Evolutionary conservation across 30 jellyfish, hydroid and myxozoan species (phyloP).

Genomic region (Morbakka virulenta): DNA sequence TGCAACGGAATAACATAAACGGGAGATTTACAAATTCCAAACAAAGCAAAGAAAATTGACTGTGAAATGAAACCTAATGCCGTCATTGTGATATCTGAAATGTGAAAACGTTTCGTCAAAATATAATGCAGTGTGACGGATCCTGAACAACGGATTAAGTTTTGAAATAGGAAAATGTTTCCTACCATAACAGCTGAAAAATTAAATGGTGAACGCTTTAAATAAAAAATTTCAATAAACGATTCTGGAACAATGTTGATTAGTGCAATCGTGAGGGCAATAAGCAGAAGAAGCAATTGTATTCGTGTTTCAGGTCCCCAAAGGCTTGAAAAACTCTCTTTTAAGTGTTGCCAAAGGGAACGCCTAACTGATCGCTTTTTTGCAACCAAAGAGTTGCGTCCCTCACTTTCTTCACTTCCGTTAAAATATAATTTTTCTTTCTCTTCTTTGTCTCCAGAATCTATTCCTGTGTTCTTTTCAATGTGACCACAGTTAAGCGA

Average conservation of each 20-base stretch:
- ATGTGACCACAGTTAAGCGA: neutral
- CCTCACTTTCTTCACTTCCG: too few species aligned
- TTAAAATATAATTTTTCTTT: too few species aligned
- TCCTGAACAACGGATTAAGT: neutral
- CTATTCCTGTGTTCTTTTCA: neutral
- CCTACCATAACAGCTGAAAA: neutral
- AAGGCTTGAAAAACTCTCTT: neutral
- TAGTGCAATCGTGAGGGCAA: neutral
- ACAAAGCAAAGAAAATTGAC: neutral
- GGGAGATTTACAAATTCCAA: neutral
- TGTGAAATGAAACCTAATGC: neutral
- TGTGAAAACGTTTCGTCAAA: neutral
- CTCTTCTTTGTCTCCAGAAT: too few species aligned
- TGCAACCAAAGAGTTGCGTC: too few species aligned
- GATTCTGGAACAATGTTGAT: neutral
- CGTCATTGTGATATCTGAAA: neutral
- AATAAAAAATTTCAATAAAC: too few species aligned
- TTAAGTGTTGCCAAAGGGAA: neutral
- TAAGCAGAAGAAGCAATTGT: neutral
- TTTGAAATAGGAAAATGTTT: neutral
- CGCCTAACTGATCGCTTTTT: too few species aligned
- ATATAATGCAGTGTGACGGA: neutral
- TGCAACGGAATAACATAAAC: neutral
- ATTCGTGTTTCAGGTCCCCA: neutral
- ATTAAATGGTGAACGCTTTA: neutral